phyloP scores from a whole-genome alignment of 2,797 vertebrate species.

The Peromyscus aztecus region DNA sequence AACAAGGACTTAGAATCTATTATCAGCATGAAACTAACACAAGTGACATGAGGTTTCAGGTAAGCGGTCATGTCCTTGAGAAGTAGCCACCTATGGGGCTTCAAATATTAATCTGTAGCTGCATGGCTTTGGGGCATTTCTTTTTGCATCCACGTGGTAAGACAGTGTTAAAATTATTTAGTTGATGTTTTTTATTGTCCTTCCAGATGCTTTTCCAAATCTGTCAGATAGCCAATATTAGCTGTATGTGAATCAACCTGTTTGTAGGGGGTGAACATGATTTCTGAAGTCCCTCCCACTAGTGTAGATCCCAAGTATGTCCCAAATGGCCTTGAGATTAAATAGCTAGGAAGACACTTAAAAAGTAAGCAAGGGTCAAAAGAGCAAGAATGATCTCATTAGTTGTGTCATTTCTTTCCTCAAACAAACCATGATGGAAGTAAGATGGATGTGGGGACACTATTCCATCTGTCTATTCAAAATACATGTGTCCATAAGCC shows the following conservation, averaged over 20 bases:
- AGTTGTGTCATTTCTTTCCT: not conserved
- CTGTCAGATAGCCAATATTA: not conserved
- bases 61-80: not conserved
- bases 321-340: not conserved
- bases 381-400: not conserved
- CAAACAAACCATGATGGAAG: not conserved
- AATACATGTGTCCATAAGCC: not conserved
- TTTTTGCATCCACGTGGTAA: not conserved
- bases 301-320: not conserved
- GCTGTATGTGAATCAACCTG: not conserved
- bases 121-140: not conserved
- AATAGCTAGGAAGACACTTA: not conserved
- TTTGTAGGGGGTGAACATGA: too few relatives aligned
- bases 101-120: not conserved
- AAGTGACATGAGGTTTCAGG: not conserved
- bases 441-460: not conserved
- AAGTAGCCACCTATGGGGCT: not conserved
- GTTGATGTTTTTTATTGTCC: not conserved
- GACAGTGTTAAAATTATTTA: not conserved
- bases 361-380: not conserved
- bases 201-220: not conserved
- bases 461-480: not conserved
- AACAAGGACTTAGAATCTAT: not conserved
- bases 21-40: not conserved
- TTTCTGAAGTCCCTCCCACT: not conserved